Conservation (phyloP, 2,113 vertebrate genomes). For the Solea senegalensis region DNA sequence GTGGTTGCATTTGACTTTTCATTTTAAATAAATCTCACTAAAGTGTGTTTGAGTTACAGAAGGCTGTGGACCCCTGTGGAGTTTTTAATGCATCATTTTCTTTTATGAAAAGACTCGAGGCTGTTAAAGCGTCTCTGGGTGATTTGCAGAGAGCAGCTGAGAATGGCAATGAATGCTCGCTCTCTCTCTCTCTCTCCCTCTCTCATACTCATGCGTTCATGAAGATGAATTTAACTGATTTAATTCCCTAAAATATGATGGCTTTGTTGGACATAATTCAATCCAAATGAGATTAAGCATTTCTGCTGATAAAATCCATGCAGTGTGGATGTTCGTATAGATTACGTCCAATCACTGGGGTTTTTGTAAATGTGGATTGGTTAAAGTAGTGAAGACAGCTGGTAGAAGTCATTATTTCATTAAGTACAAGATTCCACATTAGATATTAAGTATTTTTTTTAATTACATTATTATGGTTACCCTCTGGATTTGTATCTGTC, state of each 20-base stretch:
- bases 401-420: slow-evolving; percentile 27
- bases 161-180: slow-evolving; percentile 46
- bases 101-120: slow-evolving; percentile 63
- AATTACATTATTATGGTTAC: slow-evolving; percentile 27
- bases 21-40: slow-evolving; percentile 58
- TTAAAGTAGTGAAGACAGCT: slow-evolving; percentile 15
- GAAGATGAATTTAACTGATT: slow-evolving; percentile 25
- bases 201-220: neutral
- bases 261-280: slow-evolving; percentile 49
- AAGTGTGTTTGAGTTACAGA: slow-evolving; percentile 62
- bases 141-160: slow-evolving; percentile 72
- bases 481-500: slow-evolving; percentile 10
- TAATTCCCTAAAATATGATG: slow-evolving; percentile 44
- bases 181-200: neutral
- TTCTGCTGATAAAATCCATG: slow-evolving; percentile 45
- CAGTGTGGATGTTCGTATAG: slow-evolving; percentile 14
- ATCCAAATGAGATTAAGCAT: slow-evolving; percentile 49
- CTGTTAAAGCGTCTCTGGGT: slow-evolving; percentile 64
- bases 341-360: slow-evolving; percentile 16
- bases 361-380: slow-evolving; percentile 33
- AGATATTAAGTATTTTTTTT: neutral
- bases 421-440: slow-evolving; percentile 23
- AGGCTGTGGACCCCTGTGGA: slow-evolving; percentile 50
- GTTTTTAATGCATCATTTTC: slow-evolving; percentile 66
- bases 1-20: slow-evolving; percentile 9